These are phyloP conservation scores for Salvelinus alpinus DNA, from an alignment of 2,113 vertebrate species.

Conservation along the genomic window DNA sequence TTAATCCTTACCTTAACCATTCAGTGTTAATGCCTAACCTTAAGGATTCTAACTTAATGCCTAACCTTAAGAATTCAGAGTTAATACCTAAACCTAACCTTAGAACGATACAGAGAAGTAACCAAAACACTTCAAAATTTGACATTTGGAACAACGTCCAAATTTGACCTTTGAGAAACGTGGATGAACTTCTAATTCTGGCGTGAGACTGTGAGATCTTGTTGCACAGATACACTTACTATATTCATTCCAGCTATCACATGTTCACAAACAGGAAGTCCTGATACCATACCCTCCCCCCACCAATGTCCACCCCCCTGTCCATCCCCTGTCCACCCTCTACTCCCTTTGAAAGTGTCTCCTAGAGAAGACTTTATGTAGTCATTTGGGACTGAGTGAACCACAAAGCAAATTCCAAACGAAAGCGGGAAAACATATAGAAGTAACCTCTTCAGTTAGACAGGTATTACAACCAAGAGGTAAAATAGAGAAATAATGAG, in stretches of 20 bases:
- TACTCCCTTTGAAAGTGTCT: background rate
- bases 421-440: constrained; percentile 11
- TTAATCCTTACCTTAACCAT: too few relatives aligned
- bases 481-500: constrained; percentile 29
- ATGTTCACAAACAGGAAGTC: constrained; percentile 55
- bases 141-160: too few relatives aligned
- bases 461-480: constrained; percentile 27
- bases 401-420: constrained; percentile 32
- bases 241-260: constrained; percentile 45
- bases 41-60: too few relatives aligned
- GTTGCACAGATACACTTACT: constrained; percentile 15
- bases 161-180: too few relatives aligned
- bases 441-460: constrained; percentile 40
- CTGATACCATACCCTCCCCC: constrained; percentile 40
- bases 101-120: too few relatives aligned
- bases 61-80: too few relatives aligned
- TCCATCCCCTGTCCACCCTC: constrained; percentile 5
- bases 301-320: background rate
- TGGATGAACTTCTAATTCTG: too few relatives aligned
- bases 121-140: too few relatives aligned
- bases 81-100: too few relatives aligned
- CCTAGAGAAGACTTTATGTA: constrained; percentile 30
- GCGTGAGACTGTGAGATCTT: background rate
- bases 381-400: constrained; percentile 19
- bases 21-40: too few relatives aligned